Evolutionary conservation across 92 coral and sea anemone species (phyloP), one percentile per base, ranked within the genome.

Genomic region (Porites divaricata): DNA sequence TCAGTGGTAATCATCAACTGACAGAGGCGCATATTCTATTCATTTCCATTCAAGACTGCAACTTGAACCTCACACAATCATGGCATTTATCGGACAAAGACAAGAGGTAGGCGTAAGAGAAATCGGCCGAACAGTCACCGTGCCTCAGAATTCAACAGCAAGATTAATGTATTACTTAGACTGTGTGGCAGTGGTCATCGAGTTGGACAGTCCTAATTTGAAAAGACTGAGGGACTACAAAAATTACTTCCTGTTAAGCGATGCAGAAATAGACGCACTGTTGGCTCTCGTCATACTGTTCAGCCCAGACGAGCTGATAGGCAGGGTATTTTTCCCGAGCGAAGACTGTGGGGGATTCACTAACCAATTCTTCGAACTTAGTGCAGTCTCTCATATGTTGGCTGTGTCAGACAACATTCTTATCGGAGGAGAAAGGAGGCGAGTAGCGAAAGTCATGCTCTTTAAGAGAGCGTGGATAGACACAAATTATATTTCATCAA

Each of bases 381-480:
- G 82, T 35, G 88, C 88, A 6, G 88, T 84, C 23, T 78, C 88
- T 13, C 72, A 73, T 48, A 54, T 75, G 45, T 48, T 71, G 76
- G 76, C 76, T 21, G 76, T 71, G 57, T 19, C 87, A 62, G 87
- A 83, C 70, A 73, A 77, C 61, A 26, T 83, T 45, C 24, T 83
- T 80, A 83, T 83, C 65, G 87, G 87, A 50, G 87, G 87, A 6
- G 81, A 84, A 28, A 78, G 88, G 10, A 67, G 56, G 66, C 59
- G 88, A 52, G 88, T 84, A 15, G 41, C 79, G 1, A 84, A 70
- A 9, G 59, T 84, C 62, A 84, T 84, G 88, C 66, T 80, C 63
- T 76, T 84, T n/a, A 66, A 76, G 26, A 73, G 76, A 28, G 16
- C 70, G 15, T 84, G 63, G 63, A 19, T 84, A 76, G 76, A 76